Conservation (phyloP, 2,113 vertebrate species). For the Calyptomena viridis region DNA sequence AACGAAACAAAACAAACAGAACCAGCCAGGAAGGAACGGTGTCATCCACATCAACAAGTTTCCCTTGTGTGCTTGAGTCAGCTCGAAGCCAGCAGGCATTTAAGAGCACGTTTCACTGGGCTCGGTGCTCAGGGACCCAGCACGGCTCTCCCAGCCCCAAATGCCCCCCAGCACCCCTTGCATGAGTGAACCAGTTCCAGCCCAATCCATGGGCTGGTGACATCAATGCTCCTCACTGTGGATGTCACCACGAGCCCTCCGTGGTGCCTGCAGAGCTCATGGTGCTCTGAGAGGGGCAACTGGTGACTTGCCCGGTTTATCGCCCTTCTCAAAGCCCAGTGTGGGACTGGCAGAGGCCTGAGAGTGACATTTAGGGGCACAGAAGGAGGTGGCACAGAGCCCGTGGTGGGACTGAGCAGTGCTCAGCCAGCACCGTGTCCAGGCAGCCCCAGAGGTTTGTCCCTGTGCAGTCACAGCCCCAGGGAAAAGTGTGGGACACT, state of each 20-base stretch:
- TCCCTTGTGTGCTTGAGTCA: slow-evolving; percentile 32
- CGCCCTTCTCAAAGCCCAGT: background rate
- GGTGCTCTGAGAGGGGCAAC: background rate
- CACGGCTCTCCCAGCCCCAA: background rate
- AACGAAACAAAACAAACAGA: background rate
- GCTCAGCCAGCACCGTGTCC: background rate
- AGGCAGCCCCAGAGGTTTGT: background rate
- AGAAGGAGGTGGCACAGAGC: background rate
- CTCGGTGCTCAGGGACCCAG: background rate
- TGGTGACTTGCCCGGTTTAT: background rate
- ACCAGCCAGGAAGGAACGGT: slow-evolving; percentile 15
- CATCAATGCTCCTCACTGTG: background rate
- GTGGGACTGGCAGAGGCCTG: background rate
- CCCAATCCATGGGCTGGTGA: background rate
- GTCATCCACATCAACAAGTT: slow-evolving; percentile 31
- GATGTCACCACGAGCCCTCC: background rate
- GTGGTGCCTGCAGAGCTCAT: background rate
- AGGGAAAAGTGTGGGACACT: background rate
- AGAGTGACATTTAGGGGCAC: background rate
- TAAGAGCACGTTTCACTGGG: slow-evolving; percentile 10
- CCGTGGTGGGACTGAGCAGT: background rate
- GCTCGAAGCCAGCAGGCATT: slow-evolving; percentile 32
- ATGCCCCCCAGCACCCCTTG: background rate
- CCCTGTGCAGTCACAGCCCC: background rate
- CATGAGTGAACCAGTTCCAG: background rate